Evolutionary conservation across 2,113 vertebrate genomes (phyloP).

Genomic region (Dicrurus megarhynchus): DNA sequence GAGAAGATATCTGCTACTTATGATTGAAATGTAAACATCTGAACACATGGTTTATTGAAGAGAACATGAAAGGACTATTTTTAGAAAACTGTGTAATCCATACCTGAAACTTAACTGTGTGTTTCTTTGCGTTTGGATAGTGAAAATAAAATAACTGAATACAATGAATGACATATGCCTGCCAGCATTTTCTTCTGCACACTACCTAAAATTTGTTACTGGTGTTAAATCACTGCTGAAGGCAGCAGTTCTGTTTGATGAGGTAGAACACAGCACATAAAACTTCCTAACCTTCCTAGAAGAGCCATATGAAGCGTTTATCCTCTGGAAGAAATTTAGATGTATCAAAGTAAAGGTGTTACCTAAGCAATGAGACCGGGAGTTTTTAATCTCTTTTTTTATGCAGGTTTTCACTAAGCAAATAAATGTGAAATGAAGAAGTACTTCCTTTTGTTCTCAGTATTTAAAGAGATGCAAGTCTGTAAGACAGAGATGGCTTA

Average conservation of each 20-base stretch:
- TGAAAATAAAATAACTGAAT: conserved; percentile 37
- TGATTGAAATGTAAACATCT: not conserved
- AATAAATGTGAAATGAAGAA: not conserved
- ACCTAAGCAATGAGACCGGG: not conserved
- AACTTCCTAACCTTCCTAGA: not conserved
- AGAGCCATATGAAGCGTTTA: not conserved
- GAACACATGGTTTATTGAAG: not conserved
- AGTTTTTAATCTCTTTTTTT: not conserved
- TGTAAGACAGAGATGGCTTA: not conserved
- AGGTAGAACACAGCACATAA: not conserved
- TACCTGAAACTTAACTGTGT: conserved; percentile 14
- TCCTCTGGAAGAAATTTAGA: not conserved
- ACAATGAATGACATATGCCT: not conserved
- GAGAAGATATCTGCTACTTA: not conserved
- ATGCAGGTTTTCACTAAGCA: not conserved
- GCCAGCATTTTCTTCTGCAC: not conserved
- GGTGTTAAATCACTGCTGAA: not conserved
- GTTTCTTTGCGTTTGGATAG: not conserved
- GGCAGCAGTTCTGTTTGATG: not conserved
- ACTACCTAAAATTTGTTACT: not conserved
- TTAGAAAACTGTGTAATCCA: not conserved
- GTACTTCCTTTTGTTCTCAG: not conserved
- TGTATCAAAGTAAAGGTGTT: not conserved
- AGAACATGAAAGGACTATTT: not conserved
- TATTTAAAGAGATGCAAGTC: not conserved